These are phyloP conservation scores for Drosophila seclusa DNA, from an alignment of 2,888 invertebrate genomes.

Conservation along the genomic window DNA sequence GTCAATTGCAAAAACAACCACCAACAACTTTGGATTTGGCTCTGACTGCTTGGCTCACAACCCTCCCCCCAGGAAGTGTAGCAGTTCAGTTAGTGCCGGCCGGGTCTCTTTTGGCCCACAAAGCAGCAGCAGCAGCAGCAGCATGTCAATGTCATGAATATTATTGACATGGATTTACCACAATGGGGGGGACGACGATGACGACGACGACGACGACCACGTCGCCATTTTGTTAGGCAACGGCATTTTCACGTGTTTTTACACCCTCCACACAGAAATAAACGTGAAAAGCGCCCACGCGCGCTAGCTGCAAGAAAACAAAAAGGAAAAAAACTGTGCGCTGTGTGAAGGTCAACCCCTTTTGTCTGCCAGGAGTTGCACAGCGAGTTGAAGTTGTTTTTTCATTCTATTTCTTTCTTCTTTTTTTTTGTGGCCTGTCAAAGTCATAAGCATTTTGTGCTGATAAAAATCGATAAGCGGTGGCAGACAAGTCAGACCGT, in stretches of 20 bases:
- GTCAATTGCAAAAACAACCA: conserved; percentile 42
- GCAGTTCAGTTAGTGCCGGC: conserved; percentile 16
- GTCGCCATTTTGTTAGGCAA: conserved; percentile 63
- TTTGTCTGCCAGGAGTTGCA: conserved; percentile 50
- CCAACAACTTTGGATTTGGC: conserved; percentile 9
- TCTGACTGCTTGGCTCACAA: conserved; percentile 27
- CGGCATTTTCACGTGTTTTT: conserved; percentile 45
- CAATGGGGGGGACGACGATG: conserved; percentile 10
- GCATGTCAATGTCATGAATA: conserved; percentile 80
- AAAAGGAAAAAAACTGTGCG: conserved; percentile 13
- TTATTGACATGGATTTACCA: conserved; percentile 76
- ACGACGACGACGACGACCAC: conserved; percentile 1
- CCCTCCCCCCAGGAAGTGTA: neutral
- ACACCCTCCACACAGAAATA: neutral
- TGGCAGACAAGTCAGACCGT: conserved; percentile 45
- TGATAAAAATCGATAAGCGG: conserved; percentile 74
- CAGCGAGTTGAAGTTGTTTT: conserved; percentile 30
- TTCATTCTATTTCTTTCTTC: neutral
- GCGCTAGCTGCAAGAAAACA: conserved; percentile 8
- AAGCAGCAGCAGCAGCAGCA: conserved; percentile 49
- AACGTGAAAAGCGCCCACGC: conserved; percentile 7
- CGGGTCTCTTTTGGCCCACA: conserved; percentile 61
- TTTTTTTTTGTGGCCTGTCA: conserved; percentile 53
- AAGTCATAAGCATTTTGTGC: conserved; percentile 62
- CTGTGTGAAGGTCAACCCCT: conserved; percentile 76